Conservation (phyloP, 2,113 vertebrate genomes). For the Hyperoodon ampullatus region DNA sequence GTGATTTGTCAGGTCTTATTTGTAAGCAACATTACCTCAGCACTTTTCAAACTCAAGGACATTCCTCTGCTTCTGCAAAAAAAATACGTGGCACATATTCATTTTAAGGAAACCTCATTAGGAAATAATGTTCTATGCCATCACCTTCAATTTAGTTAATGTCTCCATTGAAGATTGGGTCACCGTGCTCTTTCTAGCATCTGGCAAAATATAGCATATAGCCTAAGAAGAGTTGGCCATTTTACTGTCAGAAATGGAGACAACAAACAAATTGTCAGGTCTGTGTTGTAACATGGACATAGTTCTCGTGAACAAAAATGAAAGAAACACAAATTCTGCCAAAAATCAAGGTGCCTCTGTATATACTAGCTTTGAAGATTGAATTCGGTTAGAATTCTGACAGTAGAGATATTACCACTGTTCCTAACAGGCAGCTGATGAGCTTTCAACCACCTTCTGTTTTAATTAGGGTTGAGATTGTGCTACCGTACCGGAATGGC, state of each 20-base stretch:
- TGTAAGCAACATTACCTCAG: neutral
- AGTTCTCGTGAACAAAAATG: neutral
- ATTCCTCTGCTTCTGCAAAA: constrained; percentile 25
- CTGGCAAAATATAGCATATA: neutral
- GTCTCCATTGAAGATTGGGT: constrained; percentile 54
- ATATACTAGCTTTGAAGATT: constrained; percentile 15
- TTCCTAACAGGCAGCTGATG: neutral
- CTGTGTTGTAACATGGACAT: neutral
- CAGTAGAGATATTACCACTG: neutral
- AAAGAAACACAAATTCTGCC: constrained; percentile 12
- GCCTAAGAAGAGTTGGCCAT: neutral
- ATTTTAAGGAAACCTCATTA: constrained; percentile 60
- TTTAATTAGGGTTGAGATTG: neutral
- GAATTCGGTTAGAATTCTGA: neutral
- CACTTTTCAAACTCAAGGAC: constrained; percentile 29
- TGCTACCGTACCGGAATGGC: neutral
- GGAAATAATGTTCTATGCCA: constrained; percentile 57
- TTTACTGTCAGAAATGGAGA: neutral
- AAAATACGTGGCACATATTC: constrained; percentile 45
- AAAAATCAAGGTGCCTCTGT: neutral
- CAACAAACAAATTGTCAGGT: neutral
- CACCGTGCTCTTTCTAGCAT: constrained; percentile 40
- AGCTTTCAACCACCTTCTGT: neutral
- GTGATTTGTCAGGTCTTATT: neutral
- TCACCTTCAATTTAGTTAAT: constrained; percentile 69